Conservation (phyloP, 2,113 vertebrate species). For the Rattus rattus region DNA sequence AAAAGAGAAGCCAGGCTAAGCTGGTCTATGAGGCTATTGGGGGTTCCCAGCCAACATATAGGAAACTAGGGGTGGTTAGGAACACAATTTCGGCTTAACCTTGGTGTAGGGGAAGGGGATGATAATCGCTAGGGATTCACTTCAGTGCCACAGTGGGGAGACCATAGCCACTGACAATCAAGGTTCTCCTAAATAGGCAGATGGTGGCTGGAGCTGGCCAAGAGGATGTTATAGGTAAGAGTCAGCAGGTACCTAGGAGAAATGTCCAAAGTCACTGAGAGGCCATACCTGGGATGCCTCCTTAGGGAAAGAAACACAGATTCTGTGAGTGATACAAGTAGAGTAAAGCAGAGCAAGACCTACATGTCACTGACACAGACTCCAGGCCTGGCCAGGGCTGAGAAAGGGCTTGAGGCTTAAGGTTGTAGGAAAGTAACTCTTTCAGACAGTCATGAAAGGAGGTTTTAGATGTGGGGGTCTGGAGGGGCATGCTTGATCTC, state of each 20-base stretch:
- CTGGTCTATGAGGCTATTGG: neutral
- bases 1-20: conserved; percentile 55
- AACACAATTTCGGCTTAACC: neutral
- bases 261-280: neutral
- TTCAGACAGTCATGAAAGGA: conserved; percentile 22
- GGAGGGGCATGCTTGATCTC: conserved; percentile 37
- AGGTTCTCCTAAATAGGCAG: conserved; percentile 37
- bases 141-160: conserved; percentile 25
- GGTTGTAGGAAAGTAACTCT: conserved; percentile 36
- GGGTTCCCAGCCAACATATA: neutral
- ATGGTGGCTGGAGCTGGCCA: neutral
- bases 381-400: conserved; percentile 39
- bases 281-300: neutral
- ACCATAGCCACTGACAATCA: neutral
- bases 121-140: neutral
- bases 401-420: conserved; percentile 1
- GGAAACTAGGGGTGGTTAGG: neutral
- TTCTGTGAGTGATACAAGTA: conserved; percentile 13
- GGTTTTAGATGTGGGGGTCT: neutral
- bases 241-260: conserved; percentile 12
- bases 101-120: neutral
- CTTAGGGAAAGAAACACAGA: neutral
- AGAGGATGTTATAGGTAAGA: conserved; percentile 34
- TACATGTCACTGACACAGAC: conserved; percentile 29
- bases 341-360: conserved; percentile 23